These are phyloP conservation scores for Liposcelis brunnea DNA, from an alignment of 2,888 invertebrate species.

Conservation along the genomic window DNA sequence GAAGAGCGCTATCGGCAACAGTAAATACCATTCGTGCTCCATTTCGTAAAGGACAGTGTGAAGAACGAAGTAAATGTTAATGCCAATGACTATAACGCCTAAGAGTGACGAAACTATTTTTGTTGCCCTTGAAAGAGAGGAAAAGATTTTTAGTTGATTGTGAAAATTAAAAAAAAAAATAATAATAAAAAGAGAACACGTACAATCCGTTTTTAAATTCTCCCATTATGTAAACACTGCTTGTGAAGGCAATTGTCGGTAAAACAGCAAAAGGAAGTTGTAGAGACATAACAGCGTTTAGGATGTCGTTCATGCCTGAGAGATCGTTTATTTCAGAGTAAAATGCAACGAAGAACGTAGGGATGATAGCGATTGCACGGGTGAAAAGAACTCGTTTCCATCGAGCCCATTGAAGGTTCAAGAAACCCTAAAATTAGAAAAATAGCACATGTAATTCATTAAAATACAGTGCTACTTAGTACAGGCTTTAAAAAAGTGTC, in stretches of 20 bases:
- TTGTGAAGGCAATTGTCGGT: conserved; percentile 74
- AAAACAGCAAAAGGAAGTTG: conserved; percentile 77
- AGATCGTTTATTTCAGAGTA: conserved; percentile 48
- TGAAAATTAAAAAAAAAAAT: conserved; percentile 10
- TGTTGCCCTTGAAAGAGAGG: conserved; percentile 38
- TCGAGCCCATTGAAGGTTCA: conserved; percentile 66
- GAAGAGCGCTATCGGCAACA: conserved; percentile 32
- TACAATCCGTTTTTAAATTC: conserved; percentile 66
- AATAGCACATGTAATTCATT: too few species aligned
- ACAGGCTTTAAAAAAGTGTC: too few species aligned
- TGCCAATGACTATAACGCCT: conserved; percentile 51
- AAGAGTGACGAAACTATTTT: conserved; percentile 48
- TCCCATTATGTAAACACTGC: conserved; percentile 61
- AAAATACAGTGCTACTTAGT: too few species aligned
- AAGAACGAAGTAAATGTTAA: conserved; percentile 64
- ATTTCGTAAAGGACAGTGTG: conserved; percentile 33
- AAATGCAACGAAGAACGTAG: conserved; percentile 51
- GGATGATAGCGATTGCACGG: conserved; percentile 60
- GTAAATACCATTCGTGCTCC: conserved; percentile 26
- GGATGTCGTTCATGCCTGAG: conserved; percentile 63
- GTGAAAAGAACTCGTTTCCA: conserved; percentile 79
- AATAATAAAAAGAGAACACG: conserved; percentile 22
- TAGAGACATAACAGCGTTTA: conserved; percentile 74
- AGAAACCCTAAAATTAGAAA: conserved; percentile 41
- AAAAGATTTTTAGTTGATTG: conserved; percentile 6